Conservation (phyloP, 1,140 invertebrate genomes). For the Drosophila albomicans region DNA sequence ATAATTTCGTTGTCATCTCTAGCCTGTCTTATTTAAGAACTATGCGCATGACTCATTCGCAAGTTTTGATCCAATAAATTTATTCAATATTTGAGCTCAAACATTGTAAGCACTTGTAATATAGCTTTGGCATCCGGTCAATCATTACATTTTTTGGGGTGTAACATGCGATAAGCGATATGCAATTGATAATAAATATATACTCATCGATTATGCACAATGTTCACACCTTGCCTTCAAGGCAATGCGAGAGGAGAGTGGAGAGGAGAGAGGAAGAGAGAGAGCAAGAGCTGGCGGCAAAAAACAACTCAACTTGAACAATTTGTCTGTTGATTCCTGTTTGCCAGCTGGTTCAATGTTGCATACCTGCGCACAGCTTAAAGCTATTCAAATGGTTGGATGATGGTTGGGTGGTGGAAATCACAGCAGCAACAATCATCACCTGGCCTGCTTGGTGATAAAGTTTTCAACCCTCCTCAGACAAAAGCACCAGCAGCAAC, state of each 20-base stretch:
- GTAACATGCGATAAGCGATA: slow-evolving; percentile 28
- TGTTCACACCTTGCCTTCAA: slow-evolving; percentile 2
- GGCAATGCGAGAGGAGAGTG: background rate
- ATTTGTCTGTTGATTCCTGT: slow-evolving; percentile 34
- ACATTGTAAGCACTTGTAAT: slow-evolving; percentile 19
- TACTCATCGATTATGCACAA: slow-evolving; percentile 10
- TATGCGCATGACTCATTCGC: slow-evolving; percentile 9
- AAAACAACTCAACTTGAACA: background rate
- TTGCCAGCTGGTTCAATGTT: slow-evolving; percentile 60
- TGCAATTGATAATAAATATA: slow-evolving; percentile 1
- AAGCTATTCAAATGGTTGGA: slow-evolving; percentile 22
- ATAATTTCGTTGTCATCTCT: background rate
- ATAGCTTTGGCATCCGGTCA: slow-evolving; percentile 11
- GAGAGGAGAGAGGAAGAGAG: background rate
- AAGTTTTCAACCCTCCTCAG: slow-evolving; percentile 70
- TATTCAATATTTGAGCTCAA: slow-evolving; percentile 28
- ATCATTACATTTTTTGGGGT: slow-evolving; percentile 15
- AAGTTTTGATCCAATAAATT: slow-evolving; percentile 11
- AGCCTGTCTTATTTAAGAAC: background rate
- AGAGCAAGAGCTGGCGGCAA: background rate
- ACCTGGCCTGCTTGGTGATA: slow-evolving; percentile 53
- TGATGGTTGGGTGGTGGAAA: slow-evolving; percentile 46
- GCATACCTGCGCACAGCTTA: slow-evolving; percentile 74
- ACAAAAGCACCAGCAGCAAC: slow-evolving; percentile 76
- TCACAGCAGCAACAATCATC: slow-evolving; percentile 38